A percentile compares a stretch with the other conserved stretches of the same genome.
Conservation (phyloP, 2,113 vertebrate species). For the Pan paniscus region DNA sequence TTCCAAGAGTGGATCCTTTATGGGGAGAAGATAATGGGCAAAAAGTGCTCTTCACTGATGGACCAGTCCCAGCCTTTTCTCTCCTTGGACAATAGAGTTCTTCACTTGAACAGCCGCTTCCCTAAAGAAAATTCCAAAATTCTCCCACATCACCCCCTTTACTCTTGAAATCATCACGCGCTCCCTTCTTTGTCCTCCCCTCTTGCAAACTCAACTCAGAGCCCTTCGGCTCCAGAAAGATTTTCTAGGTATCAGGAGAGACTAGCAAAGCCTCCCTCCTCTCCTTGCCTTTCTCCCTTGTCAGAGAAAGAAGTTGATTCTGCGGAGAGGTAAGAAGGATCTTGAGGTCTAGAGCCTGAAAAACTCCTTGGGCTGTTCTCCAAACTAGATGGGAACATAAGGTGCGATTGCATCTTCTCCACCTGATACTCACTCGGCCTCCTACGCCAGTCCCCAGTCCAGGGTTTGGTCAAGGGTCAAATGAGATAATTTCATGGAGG, state of each 20-base stretch:
- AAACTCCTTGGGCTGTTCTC: not conserved
- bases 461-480: not conserved
- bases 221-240: not conserved
- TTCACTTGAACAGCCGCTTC: not conserved
- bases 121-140: not conserved
- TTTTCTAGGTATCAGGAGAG: not conserved
- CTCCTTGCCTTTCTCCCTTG: not conserved
- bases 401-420: not conserved
- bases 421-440: accelerated
- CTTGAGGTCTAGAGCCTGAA: not conserved
- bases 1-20: not conserved
- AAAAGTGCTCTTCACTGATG: not conserved
- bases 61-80: not conserved
- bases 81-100: not conserved
- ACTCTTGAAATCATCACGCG: not conserved
- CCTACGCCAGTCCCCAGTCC: not conserved
- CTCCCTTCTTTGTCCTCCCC: not conserved
- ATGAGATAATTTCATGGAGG: not conserved
- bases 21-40: not conserved
- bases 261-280: not conserved
- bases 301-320: not conserved
- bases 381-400: not conserved
- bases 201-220: not conserved
- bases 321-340: not conserved
- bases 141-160: not conserved